Evolutionary conservation across 37 sponge, comb jelly and placozoan genomes (phyloP).

Genomic region (Theonella swinhoei): DNA sequence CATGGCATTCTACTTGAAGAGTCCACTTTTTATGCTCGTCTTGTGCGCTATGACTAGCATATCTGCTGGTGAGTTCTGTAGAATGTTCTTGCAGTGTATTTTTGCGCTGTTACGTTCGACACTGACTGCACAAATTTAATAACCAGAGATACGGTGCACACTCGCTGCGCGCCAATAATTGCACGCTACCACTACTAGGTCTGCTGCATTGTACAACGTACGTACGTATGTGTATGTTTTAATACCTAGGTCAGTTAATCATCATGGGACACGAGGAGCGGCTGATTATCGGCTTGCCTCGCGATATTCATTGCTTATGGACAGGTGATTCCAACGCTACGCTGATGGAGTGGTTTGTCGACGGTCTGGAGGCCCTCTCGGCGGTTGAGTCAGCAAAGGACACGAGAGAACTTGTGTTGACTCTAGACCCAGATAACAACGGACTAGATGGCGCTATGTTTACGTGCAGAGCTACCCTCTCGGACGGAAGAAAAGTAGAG

Average conservation of each 20-base stretch:
- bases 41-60: not conserved
- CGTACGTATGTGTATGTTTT: too few relatives aligned
- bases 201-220: too few relatives aligned
- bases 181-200: too few relatives aligned
- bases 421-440: not conserved
- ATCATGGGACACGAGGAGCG: not conserved
- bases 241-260: not conserved
- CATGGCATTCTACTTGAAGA: not conserved
- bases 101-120: too few relatives aligned
- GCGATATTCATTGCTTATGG: not conserved
- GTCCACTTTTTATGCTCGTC: not conserved
- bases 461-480: slow-evolving; percentile 7
- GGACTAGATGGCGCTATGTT: slow-evolving; percentile 29
- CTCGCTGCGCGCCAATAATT: too few relatives aligned
- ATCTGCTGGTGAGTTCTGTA: not conserved
- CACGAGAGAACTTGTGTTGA: not conserved
- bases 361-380: not conserved
- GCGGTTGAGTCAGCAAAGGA: not conserved
- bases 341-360: not conserved
- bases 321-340: not conserved
- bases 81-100: too few relatives aligned
- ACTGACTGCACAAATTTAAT: too few relatives aligned
- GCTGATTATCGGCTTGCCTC: not conserved
- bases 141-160: too few relatives aligned
- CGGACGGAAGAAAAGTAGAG: not conserved